A percentile compares a stretch with the other conserved stretches of the same genome.
Conservation (phyloP, 2,797 vertebrate species). For the Rhynchotus rufescens region DNA sequence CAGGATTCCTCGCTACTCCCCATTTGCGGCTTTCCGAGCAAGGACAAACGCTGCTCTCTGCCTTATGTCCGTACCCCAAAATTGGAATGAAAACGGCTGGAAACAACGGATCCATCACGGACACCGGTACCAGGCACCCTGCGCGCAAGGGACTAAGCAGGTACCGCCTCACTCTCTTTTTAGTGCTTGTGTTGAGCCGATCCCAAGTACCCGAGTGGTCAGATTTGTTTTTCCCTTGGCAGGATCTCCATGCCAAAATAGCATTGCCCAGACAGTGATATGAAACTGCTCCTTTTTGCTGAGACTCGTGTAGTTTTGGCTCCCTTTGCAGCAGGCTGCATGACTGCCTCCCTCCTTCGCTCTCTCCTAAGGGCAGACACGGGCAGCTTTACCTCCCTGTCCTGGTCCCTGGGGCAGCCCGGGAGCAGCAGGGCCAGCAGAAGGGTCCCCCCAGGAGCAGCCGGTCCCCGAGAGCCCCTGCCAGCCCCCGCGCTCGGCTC, state of each 20-base stretch:
- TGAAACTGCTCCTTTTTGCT: neutral
- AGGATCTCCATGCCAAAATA: neutral
- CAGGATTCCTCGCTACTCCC: neutral
- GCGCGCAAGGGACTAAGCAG: neutral
- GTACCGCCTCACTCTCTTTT: neutral
- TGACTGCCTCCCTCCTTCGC: too few relatives aligned
- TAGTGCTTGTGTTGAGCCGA: too few relatives aligned
- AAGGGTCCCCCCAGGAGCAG: too few relatives aligned
- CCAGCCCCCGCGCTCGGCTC: too few relatives aligned
- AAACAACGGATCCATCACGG: too few relatives aligned
- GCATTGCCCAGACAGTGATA: neutral
- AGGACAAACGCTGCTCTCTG: neutral
- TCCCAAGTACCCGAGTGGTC: fast-evolving
- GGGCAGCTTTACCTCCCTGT: too few relatives aligned
- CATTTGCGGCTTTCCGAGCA: fast-evolving
- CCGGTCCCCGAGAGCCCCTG: too few relatives aligned
- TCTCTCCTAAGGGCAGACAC: too few relatives aligned
- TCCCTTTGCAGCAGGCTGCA: fast-evolving
- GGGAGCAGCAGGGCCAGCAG: too few relatives aligned
- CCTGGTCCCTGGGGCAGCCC: too few relatives aligned
- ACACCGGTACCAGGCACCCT: fast-evolving
- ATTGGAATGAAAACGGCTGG: fast-evolving
- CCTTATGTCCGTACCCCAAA: neutral
- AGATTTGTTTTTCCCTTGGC: neutral
- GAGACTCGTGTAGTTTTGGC: neutral